These are phyloP conservation scores for Ptychadena robeensis DNA, from an alignment of 2,797 vertebrate genomes.

Conservation along the genomic window DNA sequence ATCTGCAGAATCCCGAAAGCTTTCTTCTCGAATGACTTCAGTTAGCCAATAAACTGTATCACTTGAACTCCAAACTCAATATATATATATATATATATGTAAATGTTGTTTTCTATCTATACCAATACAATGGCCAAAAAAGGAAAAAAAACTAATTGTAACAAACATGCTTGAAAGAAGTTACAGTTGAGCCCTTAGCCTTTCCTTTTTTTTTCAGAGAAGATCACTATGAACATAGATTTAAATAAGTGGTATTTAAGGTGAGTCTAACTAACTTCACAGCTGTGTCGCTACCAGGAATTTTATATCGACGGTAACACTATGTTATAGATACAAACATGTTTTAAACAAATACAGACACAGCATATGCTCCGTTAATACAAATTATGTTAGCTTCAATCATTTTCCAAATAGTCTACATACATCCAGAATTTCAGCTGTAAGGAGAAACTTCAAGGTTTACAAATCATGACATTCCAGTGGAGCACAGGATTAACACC, in stretches of 20 bases:
- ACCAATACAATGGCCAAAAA: no score
- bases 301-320: constrained; percentile 23
- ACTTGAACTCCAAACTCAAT: no score
- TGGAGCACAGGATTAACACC: constrained; percentile 41
- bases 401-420: constrained; percentile 35
- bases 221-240: constrained; percentile 6
- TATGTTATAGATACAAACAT: constrained; percentile 39
- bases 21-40: no score
- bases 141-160: no score
- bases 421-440: constrained; percentile 22
- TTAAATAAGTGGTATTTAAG: constrained; percentile 8
- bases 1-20: no score
- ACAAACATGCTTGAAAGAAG: not conserved
- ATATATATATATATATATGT: no score
- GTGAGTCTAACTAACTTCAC: constrained; percentile 17
- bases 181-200: not conserved
- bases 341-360: constrained; percentile 43
- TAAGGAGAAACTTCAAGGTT: constrained; percentile 25
- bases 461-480: constrained; percentile 48
- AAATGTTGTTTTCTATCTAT: no score
- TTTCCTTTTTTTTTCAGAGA: not conserved
- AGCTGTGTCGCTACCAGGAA: constrained; percentile 21
- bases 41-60: no score
- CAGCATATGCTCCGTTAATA: constrained; percentile 30
- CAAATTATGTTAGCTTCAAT: constrained; percentile 31